Evolutionary conservation across 1,140 invertebrate species (phyloP).

Genomic region (Caenorhabditis tropicalis): DNA sequence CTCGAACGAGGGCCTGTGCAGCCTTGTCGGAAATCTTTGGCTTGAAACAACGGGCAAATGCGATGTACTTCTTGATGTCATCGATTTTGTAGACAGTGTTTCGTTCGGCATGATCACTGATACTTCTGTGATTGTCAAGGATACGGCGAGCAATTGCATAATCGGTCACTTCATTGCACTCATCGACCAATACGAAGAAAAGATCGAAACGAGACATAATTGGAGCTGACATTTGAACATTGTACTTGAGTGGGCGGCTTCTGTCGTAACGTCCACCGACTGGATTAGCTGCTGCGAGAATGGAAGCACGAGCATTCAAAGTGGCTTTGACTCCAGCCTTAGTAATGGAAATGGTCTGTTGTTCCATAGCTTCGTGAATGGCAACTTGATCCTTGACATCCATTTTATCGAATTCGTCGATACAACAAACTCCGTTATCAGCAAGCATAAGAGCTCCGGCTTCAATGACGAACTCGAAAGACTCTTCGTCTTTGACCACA

Average conservation of each 20-base stretch:
- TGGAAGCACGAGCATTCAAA: constrained; percentile 94
- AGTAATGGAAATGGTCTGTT: constrained; percentile 97
- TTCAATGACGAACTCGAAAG: constrained; percentile 97
- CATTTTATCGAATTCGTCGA: constrained; percentile 99
- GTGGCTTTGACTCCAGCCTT: constrained; percentile 96
- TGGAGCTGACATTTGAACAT: constrained; percentile 89
- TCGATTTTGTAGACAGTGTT: constrained; percentile 81
- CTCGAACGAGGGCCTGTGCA: constrained; percentile 83
- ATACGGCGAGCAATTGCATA: constrained; percentile 95
- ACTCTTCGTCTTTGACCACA: constrained; percentile 95
- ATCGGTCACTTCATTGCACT: constrained; percentile 84
- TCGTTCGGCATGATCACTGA: constrained; percentile 78
- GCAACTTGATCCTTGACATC: constrained; percentile 95
- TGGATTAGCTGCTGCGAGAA: constrained; percentile 96
- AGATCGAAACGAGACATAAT: constrained; percentile 99
- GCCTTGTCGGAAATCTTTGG: constrained; percentile 84
- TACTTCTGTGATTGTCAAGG: constrained; percentile 84
- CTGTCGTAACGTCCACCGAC: constrained; percentile 90
- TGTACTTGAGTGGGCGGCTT: constrained; percentile 91
- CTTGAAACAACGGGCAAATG: constrained; percentile 94
- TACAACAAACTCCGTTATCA: constrained; percentile 97
- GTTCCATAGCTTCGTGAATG: constrained; percentile 99
- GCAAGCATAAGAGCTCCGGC: constrained; percentile 98
- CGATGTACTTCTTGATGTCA: constrained; percentile 90
- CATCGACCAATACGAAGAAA: constrained; percentile 96